Evolutionary conservation across 2,797 vertebrate species (phyloP).

Genomic region (Numenius phaeopus): DNA sequence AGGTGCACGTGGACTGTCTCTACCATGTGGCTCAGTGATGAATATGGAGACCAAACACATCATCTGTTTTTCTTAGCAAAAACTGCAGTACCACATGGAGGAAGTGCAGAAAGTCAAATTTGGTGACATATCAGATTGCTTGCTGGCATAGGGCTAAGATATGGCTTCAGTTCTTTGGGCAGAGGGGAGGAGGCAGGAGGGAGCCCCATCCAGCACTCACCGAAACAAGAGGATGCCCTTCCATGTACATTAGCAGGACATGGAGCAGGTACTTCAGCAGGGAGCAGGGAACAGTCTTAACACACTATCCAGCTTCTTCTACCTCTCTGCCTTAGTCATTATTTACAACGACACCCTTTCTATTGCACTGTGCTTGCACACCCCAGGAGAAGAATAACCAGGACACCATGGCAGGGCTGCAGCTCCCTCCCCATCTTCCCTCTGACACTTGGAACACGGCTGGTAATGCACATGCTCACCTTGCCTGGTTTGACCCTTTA

Average conservation of each 20-base stretch:
- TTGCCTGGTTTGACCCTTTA: not conserved
- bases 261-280: not conserved
- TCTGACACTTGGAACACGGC: too few relatives aligned
- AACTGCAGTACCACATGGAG: not conserved
- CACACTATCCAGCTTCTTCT: not conserved
- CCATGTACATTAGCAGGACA: not conserved
- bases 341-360: accelerated
- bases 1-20: accelerated
- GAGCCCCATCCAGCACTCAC: not conserved
- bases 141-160: not conserved
- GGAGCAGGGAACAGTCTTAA: not conserved
- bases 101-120: not conserved
- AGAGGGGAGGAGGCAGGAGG: not conserved
- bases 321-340: not conserved
- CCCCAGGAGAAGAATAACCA: not conserved
- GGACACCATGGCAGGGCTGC: not conserved
- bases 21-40: not conserved
- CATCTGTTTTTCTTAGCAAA: not conserved
- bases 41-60: not conserved
- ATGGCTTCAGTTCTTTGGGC: not conserved
- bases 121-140: not conserved
- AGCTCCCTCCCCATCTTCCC: not conserved
- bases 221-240: not conserved
- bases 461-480: not conserved
- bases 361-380: not conserved